A percentile compares a stretch with the other conserved stretches of the same genome.
Conservation (phyloP, 2,888 invertebrate genomes). For the Drosophila atripex region DNA sequence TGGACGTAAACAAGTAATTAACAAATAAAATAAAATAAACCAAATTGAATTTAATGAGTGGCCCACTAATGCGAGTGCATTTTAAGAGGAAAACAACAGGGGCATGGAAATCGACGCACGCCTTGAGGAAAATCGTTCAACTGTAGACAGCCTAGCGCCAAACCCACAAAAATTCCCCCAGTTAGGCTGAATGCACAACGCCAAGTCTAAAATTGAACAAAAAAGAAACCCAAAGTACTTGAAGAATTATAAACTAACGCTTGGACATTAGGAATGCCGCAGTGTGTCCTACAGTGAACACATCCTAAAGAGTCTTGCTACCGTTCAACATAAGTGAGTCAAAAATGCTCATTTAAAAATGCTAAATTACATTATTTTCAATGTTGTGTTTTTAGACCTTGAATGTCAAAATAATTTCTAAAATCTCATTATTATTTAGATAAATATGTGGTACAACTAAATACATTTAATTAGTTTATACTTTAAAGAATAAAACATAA, state of each 20-base stretch:
- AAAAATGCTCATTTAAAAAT: no score
- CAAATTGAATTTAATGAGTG: slow-evolving; percentile 74
- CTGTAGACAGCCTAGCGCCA: slow-evolving; percentile 65
- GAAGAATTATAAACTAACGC: slow-evolving; percentile 62
- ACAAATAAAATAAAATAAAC: slow-evolving; percentile 29
- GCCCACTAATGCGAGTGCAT: slow-evolving; percentile 67
- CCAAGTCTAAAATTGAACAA: slow-evolving; percentile 24
- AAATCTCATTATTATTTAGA: no score
- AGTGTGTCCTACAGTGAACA: slow-evolving; percentile 7
- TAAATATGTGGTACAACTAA: no score
- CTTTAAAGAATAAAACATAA: no score
- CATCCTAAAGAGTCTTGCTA: not conserved
- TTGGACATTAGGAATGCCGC: slow-evolving; percentile 67
- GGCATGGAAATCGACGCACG: slow-evolving; percentile 69
- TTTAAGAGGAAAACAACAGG: slow-evolving; percentile 53
- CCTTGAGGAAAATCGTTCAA: slow-evolving; percentile 78
- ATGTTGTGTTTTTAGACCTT: no score
- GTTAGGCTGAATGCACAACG: slow-evolving; percentile 49
- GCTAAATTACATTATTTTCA: no score
- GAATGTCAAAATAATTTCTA: no score
- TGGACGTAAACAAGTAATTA: slow-evolving; percentile 7
- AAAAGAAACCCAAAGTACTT: slow-evolving; percentile 17
- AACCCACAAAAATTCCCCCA: slow-evolving; percentile 57
- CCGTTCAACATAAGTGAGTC: not conserved
- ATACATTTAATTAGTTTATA: no score